Conservation (phyloP, 1,140 invertebrate species). For the Amyelois transitella region DNA sequence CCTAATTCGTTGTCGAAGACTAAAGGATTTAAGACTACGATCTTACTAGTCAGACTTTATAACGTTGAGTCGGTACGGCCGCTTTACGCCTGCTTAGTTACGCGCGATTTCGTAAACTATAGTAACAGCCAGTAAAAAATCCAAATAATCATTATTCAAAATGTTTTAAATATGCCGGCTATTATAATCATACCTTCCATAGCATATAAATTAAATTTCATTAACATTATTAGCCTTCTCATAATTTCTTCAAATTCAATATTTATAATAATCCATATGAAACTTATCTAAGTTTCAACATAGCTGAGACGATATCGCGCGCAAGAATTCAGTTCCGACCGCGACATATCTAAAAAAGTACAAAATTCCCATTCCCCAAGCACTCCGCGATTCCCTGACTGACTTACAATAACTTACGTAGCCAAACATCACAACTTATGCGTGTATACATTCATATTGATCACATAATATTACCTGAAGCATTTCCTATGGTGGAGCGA, state of each 20-base stretch:
- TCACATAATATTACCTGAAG: slow-evolving; percentile 24
- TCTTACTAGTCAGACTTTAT: slow-evolving; percentile 27
- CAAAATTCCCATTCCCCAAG: slow-evolving; percentile 22
- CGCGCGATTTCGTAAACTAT: too few relatives aligned
- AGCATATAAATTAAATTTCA: too few relatives aligned
- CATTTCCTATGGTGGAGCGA: slow-evolving; percentile 3
- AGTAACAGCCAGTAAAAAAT: too few relatives aligned
- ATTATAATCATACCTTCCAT: too few relatives aligned
- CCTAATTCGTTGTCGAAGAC: slow-evolving; percentile 45
- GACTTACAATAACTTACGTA: slow-evolving; percentile 56
- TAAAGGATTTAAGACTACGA: slow-evolving; percentile 18
- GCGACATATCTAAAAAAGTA: slow-evolving; percentile 17
- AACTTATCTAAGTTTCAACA: too few relatives aligned
- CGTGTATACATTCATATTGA: slow-evolving; percentile 30
- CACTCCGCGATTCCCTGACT: slow-evolving; percentile 35
- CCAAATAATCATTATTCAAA: too few relatives aligned
- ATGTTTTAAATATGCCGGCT: too few relatives aligned
- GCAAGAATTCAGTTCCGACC: neutral
- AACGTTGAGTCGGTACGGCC: slow-evolving; percentile 3
- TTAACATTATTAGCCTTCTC: too few relatives aligned
- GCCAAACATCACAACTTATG: slow-evolving; percentile 58
- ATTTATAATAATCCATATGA: too few relatives aligned
- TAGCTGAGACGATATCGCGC: neutral
- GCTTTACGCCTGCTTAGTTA: neutral
- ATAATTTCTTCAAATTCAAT: too few relatives aligned